Conservation (phyloP, 2,888 invertebrate species). For the Apodemia mormo region DNA sequence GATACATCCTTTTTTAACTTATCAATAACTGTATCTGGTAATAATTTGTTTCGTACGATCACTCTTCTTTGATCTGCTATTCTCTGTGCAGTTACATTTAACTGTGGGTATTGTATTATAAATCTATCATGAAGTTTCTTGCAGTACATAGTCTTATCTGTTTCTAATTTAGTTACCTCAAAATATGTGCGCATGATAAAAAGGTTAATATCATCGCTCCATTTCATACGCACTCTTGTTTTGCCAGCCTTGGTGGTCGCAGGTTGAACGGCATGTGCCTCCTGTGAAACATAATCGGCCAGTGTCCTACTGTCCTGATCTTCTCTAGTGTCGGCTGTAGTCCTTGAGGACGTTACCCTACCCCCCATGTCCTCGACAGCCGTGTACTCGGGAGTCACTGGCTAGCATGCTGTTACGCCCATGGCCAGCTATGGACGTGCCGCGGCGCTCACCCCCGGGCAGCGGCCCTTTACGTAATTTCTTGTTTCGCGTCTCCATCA, state of each 20-base stretch:
- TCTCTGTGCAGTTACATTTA: not conserved
- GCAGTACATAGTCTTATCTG: slow-evolving; percentile 25
- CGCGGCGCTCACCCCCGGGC: too few species aligned
- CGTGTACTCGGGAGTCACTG: too few species aligned
- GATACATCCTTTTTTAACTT: not conserved
- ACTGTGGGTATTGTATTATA: not conserved
- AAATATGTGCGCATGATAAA: slow-evolving; percentile 29
- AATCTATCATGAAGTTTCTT: slow-evolving; percentile 13
- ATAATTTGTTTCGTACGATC: not conserved
- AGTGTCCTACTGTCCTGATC: too few species aligned
- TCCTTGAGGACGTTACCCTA: too few species aligned
- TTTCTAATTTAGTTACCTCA: slow-evolving; percentile 26
- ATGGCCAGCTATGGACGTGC: too few species aligned
- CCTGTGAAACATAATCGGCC: slow-evolving; percentile 30
- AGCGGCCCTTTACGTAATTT: not conserved
- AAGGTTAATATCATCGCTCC: slow-evolving; percentile 24
- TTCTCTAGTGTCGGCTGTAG: too few species aligned
- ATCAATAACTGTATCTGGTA: too few species aligned
- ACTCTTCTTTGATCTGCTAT: too few species aligned
- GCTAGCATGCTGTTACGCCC: too few species aligned
- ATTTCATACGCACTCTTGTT: slow-evolving; percentile 30
- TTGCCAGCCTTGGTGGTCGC: slow-evolving; percentile 36
- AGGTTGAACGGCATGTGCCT: slow-evolving; percentile 31
- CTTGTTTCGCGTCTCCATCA: not conserved
- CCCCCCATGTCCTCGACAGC: too few species aligned